A percentile compares a stretch with the other conserved stretches of the same genome.
phyloP scores from a whole-genome alignment of 2,888 invertebrate species.

The Orchestes rusci region DNA sequence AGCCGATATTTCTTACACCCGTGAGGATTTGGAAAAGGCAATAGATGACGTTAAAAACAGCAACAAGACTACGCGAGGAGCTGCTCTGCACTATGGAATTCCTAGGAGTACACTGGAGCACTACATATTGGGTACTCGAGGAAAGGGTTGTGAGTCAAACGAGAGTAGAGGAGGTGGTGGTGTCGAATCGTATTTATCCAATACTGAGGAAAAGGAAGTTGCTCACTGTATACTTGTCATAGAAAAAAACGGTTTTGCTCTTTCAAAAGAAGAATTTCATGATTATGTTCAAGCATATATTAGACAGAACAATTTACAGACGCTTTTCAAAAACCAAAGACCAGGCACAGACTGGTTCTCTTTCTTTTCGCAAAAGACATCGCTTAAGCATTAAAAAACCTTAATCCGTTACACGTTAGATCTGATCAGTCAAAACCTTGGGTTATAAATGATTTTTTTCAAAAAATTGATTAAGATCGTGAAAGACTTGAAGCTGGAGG shows the following conservation, averaged over 20 bases:
- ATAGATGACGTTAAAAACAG: slow-evolving; percentile 1
- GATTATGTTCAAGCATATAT: no score
- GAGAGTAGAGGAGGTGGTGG: slow-evolving; percentile 5
- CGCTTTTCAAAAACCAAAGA: no score
- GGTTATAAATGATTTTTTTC: no score
- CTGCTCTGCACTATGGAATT: background rate
- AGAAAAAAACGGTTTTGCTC: slow-evolving; percentile 19
- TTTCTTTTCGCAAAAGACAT: no score
- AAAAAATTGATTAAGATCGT: no score
- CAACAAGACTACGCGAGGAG: slow-evolving; percentile 1
- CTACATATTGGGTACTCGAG: slow-evolving; percentile 8
- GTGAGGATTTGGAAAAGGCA: slow-evolving; percentile 5
- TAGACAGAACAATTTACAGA: no score
- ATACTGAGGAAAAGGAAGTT: slow-evolving; percentile 6
- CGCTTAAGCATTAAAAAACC: no score
- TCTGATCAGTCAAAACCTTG: no score
- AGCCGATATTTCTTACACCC: background rate
- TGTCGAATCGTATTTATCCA: slow-evolving; percentile 5
- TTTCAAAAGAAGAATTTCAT: slow-evolving; percentile 16
- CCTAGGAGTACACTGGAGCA: slow-evolving; percentile 4
- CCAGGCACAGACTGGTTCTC: no score
- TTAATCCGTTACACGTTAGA: no score
- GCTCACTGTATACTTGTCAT: slow-evolving; percentile 9
- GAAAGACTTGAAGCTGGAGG: no score
- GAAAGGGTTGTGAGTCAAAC: slow-evolving; percentile 3